Conservation (phyloP, 2,113 vertebrate species). For the Butastur rufipennis region DNA sequence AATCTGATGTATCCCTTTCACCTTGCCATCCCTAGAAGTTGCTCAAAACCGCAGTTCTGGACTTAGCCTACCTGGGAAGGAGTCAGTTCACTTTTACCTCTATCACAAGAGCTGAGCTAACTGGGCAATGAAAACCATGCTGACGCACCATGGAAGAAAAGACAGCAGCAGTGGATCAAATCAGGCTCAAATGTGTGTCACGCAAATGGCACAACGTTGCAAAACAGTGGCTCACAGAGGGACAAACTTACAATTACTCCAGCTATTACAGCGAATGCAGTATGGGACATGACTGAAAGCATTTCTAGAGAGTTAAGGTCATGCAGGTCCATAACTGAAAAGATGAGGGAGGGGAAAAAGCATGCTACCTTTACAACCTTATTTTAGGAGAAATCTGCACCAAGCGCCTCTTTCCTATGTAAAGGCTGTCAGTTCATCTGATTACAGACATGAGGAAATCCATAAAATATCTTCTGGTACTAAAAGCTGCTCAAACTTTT, state of each 20-base stretch:
- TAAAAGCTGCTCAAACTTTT: neutral
- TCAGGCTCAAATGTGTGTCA: neutral
- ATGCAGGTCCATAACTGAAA: neutral
- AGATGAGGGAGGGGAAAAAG: neutral
- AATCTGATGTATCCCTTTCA: neutral
- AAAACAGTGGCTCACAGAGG: neutral
- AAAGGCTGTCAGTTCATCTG: neutral
- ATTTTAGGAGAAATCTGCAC: neutral
- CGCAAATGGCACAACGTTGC: neutral
- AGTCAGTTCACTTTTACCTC: neutral
- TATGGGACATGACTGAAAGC: neutral
- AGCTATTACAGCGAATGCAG: neutral
- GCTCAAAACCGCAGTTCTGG: neutral
- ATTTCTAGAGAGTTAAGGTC: neutral
- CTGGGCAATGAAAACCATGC: neutral
- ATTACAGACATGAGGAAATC: neutral
- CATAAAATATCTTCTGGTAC: neutral
- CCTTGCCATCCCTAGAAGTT: neutral
- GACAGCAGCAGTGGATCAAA: neutral
- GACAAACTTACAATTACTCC: neutral
- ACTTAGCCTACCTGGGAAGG: neutral
- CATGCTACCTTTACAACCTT: neutral
- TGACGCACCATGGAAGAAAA: neutral
- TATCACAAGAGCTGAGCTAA: neutral
- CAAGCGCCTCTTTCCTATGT: neutral